Evolutionary conservation across 1,140 invertebrate species (phyloP).

Genomic region (Dendroctonus valens): DNA sequence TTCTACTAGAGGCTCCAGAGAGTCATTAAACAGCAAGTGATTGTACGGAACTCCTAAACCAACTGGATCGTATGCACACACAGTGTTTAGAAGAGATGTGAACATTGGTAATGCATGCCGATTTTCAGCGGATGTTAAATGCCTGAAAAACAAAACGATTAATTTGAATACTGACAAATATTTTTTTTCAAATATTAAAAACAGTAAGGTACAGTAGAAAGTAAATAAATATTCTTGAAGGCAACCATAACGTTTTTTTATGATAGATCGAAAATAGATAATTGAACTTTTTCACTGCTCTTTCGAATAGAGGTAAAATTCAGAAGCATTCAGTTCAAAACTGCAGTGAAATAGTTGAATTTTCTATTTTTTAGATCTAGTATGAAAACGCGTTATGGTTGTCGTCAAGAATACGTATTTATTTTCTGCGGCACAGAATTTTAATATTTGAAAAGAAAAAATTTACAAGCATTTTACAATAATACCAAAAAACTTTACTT

Average conservation of each 20-base stretch:
- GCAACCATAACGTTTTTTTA: too few species aligned
- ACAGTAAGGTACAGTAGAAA: not conserved
- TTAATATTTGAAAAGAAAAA: too few species aligned
- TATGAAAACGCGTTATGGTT: too few species aligned
- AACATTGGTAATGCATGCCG: constrained; percentile 95
- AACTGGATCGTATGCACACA: constrained; percentile 97
- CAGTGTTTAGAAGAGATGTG: constrained; percentile 95
- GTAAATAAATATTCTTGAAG: too few species aligned
- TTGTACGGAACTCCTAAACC: constrained; percentile 97
- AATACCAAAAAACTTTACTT: too few species aligned
- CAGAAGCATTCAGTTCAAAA: too few species aligned
- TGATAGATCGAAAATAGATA: not conserved
- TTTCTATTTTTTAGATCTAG: too few species aligned
- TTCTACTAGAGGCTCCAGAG: constrained; percentile 92
- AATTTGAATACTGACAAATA: not conserved
- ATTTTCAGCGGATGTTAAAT: constrained; percentile 66
- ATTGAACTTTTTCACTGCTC: not conserved
- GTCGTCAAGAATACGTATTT: too few species aligned
- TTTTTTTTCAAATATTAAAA: not conserved
- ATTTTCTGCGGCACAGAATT: too few species aligned
- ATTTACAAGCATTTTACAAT: too few species aligned
- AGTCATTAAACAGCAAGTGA: constrained; percentile 94
- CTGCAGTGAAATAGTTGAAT: too few species aligned
- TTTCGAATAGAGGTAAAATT: too few species aligned
- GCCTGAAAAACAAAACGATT: constrained; percentile 47